Base-by-base conservation (phyloP, 37 sponge, comb jelly and placozoan species). In the Mnemiopsis leidyi region DNA sequence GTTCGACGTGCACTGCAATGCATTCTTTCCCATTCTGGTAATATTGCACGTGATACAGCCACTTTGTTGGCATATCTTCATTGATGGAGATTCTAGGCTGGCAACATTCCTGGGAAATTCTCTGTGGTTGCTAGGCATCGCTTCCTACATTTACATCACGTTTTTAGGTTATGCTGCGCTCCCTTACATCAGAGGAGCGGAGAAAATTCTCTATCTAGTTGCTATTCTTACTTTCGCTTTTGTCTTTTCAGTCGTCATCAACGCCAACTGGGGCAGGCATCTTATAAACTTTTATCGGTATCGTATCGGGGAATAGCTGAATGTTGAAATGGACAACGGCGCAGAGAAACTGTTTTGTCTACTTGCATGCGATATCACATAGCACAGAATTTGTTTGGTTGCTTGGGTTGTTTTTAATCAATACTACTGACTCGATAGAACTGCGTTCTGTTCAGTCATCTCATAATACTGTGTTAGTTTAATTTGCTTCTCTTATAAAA, bases 1-100 rank as follows among this genome's bases (percentile, higher is more conserved):
- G 16, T 97, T 98, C 92, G 99, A 98, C 94, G 95, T 98, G 16
- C 99, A 98, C 69, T 94, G 97, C 76, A 98, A 98, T 94, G 95
- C 97, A 28, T 95, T 96, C 92, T 93, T 97, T 37, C 96, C 99
- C 20, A 37, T 96, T 24, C 93, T 95, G 21, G 83, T 98, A 5
- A 75, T 95, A 26, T 69, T 97, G 68, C 96, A 96, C 93, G 97
- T 96, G 5, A 2, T 96, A 2, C 97, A 97, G 68, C 77, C 96
- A 69, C 23, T 96, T 0, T 92, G 95, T 0, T 93, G 92, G 93
- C 94, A 93, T 39, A 37, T 93, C 93, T 94, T 95, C 28, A 68
- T 96, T 18, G 67, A 93, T 32, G 67, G 69, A 2, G 29, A 76
- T 37, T 76, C 38, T 25, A 85, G 95, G 25, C 0, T 94, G 9